Evolutionary conservation across 2,888 invertebrate species (phyloP).

Genomic region (Lithosia quadra): DNA sequence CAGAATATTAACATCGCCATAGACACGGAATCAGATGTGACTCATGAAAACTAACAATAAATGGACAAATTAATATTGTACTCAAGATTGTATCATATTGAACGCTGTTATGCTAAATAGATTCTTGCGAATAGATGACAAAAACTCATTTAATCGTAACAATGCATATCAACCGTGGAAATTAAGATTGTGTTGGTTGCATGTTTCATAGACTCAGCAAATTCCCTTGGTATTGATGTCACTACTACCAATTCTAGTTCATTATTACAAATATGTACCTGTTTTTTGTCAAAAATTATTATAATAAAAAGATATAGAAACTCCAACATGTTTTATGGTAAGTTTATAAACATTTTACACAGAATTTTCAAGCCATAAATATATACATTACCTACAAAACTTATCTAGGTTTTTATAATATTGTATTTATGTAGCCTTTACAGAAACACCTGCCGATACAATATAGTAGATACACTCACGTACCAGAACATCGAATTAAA

Average conservation of each 20-base stretch:
- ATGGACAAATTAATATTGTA: no score
- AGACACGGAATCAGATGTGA: neutral
- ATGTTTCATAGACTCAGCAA: no score
- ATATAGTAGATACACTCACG: neutral
- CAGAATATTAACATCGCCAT: neutral
- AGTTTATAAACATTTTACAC: neutral
- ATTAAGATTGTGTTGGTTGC: no score
- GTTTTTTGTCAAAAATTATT: neutral
- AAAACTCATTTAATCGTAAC: no score
- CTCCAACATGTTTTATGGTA: neutral
- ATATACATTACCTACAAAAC: neutral
- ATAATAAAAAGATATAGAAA: neutral
- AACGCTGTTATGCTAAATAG: no score
- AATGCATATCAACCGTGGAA: no score
- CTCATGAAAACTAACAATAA: no score
- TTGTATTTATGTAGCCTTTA: neutral
- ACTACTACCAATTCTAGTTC: no score
- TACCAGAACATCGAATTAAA: slow-evolving; percentile 40
- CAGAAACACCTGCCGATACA: slow-evolving; percentile 36
- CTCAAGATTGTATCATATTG: no score
- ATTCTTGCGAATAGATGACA: no score
- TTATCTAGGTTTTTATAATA: slow-evolving; percentile 15
- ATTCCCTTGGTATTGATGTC: no score
- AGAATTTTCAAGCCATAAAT: neutral
- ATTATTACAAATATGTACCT: no score